Percentiles rank a stretch among this genome's conserved stretches.
These are phyloP conservation scores for Stegostoma tigrinum DNA, from an alignment of 2,113 vertebrate species.

Conservation along the genomic window DNA sequence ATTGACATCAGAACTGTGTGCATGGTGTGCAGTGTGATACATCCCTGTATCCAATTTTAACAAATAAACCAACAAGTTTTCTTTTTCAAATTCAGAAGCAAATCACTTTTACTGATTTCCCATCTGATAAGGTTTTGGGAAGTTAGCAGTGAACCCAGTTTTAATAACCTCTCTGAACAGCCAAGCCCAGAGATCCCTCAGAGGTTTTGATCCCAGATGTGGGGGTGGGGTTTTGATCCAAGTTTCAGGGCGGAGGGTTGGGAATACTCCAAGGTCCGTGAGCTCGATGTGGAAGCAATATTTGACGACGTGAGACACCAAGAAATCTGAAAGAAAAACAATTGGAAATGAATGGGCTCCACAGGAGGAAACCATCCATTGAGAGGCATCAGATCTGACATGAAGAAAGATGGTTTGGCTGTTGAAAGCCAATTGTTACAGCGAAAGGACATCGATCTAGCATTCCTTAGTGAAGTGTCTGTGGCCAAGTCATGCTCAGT, in stretches of 20 bases:
- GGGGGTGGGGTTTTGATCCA: neutral
- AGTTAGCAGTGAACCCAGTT: neutral
- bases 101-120: neutral
- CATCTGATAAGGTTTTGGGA: neutral
- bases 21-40: neutral
- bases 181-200: neutral
- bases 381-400: neutral
- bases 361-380: neutral
- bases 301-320: neutral
- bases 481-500: neutral
- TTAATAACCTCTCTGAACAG: neutral
- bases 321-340: neutral
- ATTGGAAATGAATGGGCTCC: neutral
- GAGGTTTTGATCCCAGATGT: neutral
- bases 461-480: neutral
- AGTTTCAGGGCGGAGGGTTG: neutral
- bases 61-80: neutral
- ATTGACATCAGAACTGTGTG: neutral
- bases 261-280: neutral
- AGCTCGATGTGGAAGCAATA: neutral
- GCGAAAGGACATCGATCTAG: neutral
- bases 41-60: neutral
- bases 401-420: neutral
- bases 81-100: neutral
- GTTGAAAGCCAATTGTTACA: neutral